A percentile compares a stretch with the other conserved stretches of the same genome.
These are phyloP conservation scores for Muscicapa adusta DNA, from an alignment of 2,113 vertebrate species.

Conservation along the genomic window DNA sequence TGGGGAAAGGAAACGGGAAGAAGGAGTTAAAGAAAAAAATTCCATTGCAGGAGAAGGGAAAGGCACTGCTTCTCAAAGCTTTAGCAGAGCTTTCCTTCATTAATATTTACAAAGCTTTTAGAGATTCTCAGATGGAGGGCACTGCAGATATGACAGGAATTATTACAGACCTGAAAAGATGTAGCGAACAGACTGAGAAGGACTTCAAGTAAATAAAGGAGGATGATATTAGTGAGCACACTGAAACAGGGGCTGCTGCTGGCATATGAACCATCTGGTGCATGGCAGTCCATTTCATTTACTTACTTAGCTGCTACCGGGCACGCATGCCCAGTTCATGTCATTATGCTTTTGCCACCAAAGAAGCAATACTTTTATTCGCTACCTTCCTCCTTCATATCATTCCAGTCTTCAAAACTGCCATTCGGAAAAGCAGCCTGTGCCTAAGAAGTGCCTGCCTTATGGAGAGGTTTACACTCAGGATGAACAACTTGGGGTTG, in stretches of 20 bases:
- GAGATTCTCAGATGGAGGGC: slow-evolving; percentile 48
- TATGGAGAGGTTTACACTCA: neutral
- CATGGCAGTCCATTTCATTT: neutral
- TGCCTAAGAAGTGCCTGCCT: neutral
- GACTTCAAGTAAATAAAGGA: slow-evolving; percentile 28
- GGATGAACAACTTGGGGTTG: neutral
- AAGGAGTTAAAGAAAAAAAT: slow-evolving; percentile 25
- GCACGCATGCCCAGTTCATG: neutral
- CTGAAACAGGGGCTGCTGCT: slow-evolving; percentile 1
- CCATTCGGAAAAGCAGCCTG: neutral
- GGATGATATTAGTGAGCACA: neutral
- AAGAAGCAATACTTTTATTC: neutral
- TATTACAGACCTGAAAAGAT: slow-evolving; percentile 48
- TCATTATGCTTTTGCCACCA: neutral
- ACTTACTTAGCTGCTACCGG: neutral
- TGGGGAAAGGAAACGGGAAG: neutral
- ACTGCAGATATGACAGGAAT: slow-evolving; percentile 40
- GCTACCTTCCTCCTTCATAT: neutral
- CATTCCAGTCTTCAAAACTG: neutral
- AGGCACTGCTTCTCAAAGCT: slow-evolving; percentile 17
- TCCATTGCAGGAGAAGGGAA: neutral
- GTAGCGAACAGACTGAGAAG: slow-evolving; percentile 26
- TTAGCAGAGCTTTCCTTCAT: slow-evolving; percentile 50
- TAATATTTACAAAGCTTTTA: slow-evolving; percentile 66
- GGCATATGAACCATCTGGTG: slow-evolving; percentile 30